A percentile compares a stretch with the other conserved stretches of the same genome.
phyloP scores from a whole-genome alignment of 1,140 invertebrate genomes.

The Gryllus bimaculatus region DNA sequence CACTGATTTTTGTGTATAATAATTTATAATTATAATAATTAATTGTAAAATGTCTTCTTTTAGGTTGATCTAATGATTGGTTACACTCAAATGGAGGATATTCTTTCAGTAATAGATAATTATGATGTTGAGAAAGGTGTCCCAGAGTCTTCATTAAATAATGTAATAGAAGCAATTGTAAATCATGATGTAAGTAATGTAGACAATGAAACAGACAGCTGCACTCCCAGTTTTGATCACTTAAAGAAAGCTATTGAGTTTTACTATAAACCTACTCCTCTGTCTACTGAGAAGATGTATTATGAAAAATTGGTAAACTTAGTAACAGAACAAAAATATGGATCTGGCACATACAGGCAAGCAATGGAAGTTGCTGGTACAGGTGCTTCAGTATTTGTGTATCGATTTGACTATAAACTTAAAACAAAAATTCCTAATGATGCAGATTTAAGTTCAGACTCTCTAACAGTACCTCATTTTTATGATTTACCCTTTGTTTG shows the following conservation, averaged over 20 bases:
- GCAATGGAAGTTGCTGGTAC: conserved; percentile 51
- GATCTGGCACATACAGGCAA: conserved; percentile 53
- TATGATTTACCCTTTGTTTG: conserved; percentile 69
- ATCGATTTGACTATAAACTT: conserved; percentile 65
- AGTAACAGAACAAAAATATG: conserved; percentile 62
- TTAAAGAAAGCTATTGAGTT: conserved; percentile 63
- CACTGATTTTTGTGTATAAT: too few relatives aligned
- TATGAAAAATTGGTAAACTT: conserved; percentile 53
- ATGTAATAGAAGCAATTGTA: conserved; percentile 39
- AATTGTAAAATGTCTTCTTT: background rate
- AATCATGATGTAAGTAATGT: conserved; percentile 7
- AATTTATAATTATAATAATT: too few relatives aligned
- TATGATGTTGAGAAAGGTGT: conserved; percentile 41
- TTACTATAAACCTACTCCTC: conserved; percentile 50
- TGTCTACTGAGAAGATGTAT: conserved; percentile 45
- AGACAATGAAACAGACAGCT: conserved; percentile 43
- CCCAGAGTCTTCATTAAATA: conserved; percentile 45
- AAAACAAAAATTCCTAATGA: conserved; percentile 47
- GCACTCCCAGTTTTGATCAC: conserved; percentile 54
- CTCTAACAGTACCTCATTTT: conserved; percentile 60
- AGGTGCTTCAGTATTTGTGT: conserved; percentile 47
- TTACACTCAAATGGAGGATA: conserved; percentile 69
- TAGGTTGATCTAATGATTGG: conserved; percentile 42
- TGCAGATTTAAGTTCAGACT: conserved; percentile 32
- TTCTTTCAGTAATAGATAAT: conserved; percentile 40